phyloP scores from a whole-genome alignment of 2,797 vertebrate genomes.

The Poecilia wingei region DNA sequence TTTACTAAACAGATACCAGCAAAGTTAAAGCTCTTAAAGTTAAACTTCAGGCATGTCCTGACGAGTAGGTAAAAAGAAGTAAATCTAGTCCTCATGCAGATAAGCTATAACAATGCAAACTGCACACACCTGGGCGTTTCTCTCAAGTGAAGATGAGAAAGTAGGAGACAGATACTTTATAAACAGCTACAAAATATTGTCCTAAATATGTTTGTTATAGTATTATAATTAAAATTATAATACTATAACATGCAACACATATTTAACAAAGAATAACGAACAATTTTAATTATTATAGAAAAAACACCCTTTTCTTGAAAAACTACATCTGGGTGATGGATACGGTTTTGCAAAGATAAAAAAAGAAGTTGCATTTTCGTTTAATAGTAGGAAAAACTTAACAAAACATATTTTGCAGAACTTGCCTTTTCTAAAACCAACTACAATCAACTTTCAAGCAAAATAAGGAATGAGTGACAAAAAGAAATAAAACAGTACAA shows the following conservation, averaged over 20 bases:
- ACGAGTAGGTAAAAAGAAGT: slow-evolving; percentile 12
- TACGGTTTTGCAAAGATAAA: neutral
- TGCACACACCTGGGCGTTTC: neutral
- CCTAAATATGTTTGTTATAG: too few relatives aligned
- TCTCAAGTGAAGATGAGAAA: slow-evolving; percentile 3
- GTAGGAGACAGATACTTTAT: neutral
- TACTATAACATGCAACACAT: neutral
- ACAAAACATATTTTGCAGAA: slow-evolving; percentile 6
- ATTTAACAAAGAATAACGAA: neutral
- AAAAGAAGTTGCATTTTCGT: neutral
- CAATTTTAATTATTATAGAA: neutral
- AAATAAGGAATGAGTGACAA: slow-evolving; percentile 14
- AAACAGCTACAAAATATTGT: too few relatives aligned
- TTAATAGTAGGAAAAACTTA: neutral
- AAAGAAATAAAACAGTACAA: neutral
- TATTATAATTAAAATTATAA: neutral
- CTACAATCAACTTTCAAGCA: slow-evolving; percentile 21
- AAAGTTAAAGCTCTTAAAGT: slow-evolving; percentile 2
- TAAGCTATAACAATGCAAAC: neutral
- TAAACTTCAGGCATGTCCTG: slow-evolving; percentile 7
- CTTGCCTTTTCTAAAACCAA: slow-evolving; percentile 18
- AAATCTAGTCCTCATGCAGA: neutral
- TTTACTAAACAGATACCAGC: slow-evolving; percentile 9
- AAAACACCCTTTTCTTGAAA: neutral
- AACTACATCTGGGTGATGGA: neutral